Conservation (phyloP, 2,888 invertebrate genomes). For the Nebria salina region DNA sequence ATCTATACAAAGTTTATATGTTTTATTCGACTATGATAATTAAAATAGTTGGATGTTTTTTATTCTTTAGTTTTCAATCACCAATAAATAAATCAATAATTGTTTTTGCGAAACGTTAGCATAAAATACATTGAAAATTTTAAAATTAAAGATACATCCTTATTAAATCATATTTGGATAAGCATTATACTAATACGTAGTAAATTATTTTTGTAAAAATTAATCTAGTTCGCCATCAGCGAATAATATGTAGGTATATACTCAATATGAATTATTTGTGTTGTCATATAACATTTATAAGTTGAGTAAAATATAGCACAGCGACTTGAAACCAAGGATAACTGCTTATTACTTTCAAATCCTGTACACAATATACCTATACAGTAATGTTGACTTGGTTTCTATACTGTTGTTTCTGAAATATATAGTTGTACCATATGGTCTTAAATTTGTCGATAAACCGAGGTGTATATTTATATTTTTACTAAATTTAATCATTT, state of each 20-base stretch:
- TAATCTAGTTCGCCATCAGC: not conserved
- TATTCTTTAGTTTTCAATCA: too few relatives aligned
- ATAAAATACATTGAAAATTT: too few relatives aligned
- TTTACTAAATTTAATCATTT: too few relatives aligned
- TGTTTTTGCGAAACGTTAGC: too few relatives aligned
- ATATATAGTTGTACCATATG: not conserved
- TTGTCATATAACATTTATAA: conserved; percentile 19
- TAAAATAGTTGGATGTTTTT: too few relatives aligned
- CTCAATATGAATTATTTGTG: conserved; percentile 5
- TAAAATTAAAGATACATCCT: too few relatives aligned
- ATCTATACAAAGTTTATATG: too few relatives aligned
- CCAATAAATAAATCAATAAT: too few relatives aligned
- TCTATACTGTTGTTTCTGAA: conserved; percentile 9
- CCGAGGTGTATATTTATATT: too few relatives aligned
- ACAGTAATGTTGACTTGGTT: not conserved
- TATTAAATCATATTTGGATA: not conserved
- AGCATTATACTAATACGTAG: not conserved
- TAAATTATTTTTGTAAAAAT: not conserved
- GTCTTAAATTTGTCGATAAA: not conserved
- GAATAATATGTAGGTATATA: not conserved
- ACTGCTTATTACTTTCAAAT: conserved; percentile 42
- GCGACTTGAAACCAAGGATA: conserved; percentile 34
- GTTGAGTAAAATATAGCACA: conserved; percentile 31
- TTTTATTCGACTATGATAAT: too few relatives aligned
- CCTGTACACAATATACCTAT: conserved; percentile 14